A percentile compares a stretch with the other conserved stretches of the same genome.
These are phyloP conservation scores for Oopsacas minuta DNA, from an alignment of 37 sponge, comb jelly and placozoan genomes.

Conservation along the genomic window DNA sequence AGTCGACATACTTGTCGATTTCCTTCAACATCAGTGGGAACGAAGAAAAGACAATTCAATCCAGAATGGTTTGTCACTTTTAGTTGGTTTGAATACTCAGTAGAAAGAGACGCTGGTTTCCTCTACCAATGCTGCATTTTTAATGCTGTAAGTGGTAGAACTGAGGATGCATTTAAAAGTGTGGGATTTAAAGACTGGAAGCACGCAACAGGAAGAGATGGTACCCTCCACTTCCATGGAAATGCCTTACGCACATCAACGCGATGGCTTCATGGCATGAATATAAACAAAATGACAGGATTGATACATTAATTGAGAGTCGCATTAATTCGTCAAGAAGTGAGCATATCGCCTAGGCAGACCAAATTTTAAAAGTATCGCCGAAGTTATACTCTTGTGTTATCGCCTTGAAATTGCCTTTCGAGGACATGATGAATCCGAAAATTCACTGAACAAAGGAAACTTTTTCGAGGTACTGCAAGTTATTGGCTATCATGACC, in stretches of 20 bases:
- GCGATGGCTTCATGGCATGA: neutral
- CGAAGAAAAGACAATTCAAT: conserved; percentile 22
- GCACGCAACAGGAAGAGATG: conserved; percentile 5
- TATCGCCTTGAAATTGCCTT: too few relatives aligned
- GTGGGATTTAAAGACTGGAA: conserved; percentile 27
- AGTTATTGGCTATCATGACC: too few relatives aligned
- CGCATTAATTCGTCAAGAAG: neutral
- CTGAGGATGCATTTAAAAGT: neutral
- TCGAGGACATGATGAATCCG: too few relatives aligned
- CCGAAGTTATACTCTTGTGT: too few relatives aligned
- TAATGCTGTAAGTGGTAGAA: neutral
- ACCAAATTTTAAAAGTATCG: too few relatives aligned
- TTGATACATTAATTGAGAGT: neutral
- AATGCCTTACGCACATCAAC: too few relatives aligned
- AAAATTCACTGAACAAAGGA: too few relatives aligned
- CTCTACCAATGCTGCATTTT: conserved; percentile 18
- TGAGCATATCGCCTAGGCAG: too few relatives aligned
- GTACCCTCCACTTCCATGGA: neutral
- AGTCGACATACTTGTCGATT: too few relatives aligned
- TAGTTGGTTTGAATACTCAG: conserved; percentile 25
- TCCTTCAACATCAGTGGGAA: too few relatives aligned
- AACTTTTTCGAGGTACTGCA: too few relatives aligned
- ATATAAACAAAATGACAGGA: neutral
- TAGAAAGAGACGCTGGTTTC: conserved; percentile 12
- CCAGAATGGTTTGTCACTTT: neutral